phyloP scores from a whole-genome alignment of 2,888 invertebrate genomes.

The Cylloceria caligata region DNA sequence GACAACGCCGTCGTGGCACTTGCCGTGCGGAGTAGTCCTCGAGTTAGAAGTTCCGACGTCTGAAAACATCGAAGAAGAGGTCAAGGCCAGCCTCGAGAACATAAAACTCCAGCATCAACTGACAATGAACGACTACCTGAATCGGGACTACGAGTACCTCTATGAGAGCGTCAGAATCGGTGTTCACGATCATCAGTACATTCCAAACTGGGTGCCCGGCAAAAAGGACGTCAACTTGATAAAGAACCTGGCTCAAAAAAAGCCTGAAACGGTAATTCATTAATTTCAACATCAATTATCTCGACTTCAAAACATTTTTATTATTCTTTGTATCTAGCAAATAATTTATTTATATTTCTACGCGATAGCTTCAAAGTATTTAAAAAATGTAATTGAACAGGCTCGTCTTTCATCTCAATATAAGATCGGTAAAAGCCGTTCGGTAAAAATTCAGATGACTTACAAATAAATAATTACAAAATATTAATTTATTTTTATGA shows the following conservation, averaged over 20 bases:
- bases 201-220: conserved; percentile 83
- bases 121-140: conserved; percentile 79
- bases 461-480: no score
- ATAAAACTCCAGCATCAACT: conserved; percentile 79
- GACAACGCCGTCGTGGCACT: conserved; percentile 78
- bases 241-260: conserved; percentile 70
- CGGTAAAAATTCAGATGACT: no score
- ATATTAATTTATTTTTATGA: no score
- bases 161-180: conserved; percentile 81
- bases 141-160: conserved; percentile 81
- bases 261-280: conserved; percentile 73
- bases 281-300: background rate
- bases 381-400: background rate
- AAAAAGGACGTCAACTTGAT: conserved; percentile 78
- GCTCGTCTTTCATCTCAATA: background rate
- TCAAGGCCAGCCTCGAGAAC: conserved; percentile 72
- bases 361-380: background rate
- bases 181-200: conserved; percentile 81
- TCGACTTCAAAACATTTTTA: background rate
- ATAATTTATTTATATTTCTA: background rate
- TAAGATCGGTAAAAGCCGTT: no score
- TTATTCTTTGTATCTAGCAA: background rate
- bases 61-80: conserved; percentile 72
- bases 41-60: conserved; percentile 65
- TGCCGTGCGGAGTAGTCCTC: conserved; percentile 78